Evolutionary conservation across 2,888 invertebrate genomes (phyloP), one percentile per base, ranked within the genome.

Genomic region (Psylliodes chrysocephalus): DNA sequence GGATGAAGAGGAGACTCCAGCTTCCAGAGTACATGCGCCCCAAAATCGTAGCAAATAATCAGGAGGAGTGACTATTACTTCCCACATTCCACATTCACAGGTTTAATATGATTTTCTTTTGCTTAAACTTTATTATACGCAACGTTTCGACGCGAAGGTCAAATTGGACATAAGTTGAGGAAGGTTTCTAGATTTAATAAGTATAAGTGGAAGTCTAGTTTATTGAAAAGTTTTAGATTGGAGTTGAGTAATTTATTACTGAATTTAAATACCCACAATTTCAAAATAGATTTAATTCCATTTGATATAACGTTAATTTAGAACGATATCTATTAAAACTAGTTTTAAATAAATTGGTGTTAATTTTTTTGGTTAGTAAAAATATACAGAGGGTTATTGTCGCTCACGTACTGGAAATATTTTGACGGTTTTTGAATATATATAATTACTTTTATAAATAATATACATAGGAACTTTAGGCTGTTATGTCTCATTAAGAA

Each of bases 41-140:
- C 67, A 40, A 68, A 66, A 67, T 70, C 68, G 64, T 67, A 47
- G 66, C 70, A 71, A 71, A 71, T 71, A 73, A 73, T 74, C 73
- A 73, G 71, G 67, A 73, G 71, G 74, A 74, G 73, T 72, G 71
- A 71, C 71, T 70, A 70, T 71, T 68, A 72, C 72, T 62, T 67
- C 74, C 72, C 68, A 72, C 72, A 74, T 63, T 64, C 51, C 54
- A 42, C 42, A 42, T 42, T 42, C 55, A 52, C 60, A 63, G 65
- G 63, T 65, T 65, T 61, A 42, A 63, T 65, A 66, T 63, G 40
- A 64, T 38, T 64, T 63, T 63, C 64, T 46, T 64, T 64, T 64
- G 55, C 64, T 63, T 56, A 40, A 60, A 57, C 18, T 67, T 35
- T 35, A 35, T 12, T 35, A 35, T 35, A n/a, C 35, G 6, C 35